These are phyloP conservation scores for Dermolepida albohirtum DNA, from an alignment of 2,888 invertebrate genomes.

Conservation along the genomic window DNA sequence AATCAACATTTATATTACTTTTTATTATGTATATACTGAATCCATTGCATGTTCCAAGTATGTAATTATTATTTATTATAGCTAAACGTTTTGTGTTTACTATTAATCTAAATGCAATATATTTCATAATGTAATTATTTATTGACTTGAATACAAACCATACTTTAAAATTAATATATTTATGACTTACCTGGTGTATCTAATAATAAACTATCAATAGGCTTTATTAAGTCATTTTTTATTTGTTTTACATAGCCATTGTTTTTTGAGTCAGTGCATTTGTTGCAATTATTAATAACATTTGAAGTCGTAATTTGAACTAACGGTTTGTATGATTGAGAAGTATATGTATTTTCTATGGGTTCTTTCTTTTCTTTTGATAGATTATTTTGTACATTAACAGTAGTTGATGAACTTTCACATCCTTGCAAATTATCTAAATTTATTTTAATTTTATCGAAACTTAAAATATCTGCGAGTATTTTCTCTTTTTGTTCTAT, in stretches of 20 bases:
- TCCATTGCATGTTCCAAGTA: too few relatives aligned
- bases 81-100: too few relatives aligned
- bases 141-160: too few relatives aligned
- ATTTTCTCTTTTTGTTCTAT: constrained; percentile 82
- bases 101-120: too few relatives aligned
- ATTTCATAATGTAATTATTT: too few relatives aligned
- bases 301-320: too few relatives aligned
- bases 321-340: too few relatives aligned
- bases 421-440: constrained; percentile 44
- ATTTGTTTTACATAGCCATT: constrained; percentile 9
- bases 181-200: constrained; percentile 36
- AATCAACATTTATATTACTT: too few relatives aligned
- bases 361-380: constrained; percentile 7
- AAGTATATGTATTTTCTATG: not conserved
- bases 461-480: constrained; percentile 74
- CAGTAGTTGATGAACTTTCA: constrained; percentile 23
- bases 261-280: not conserved
- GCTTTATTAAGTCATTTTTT: constrained; percentile 9
- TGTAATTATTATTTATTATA: too few relatives aligned
- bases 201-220: not conserved
- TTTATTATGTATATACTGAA: too few relatives aligned
- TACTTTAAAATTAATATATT: too few relatives aligned
- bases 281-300: not conserved
- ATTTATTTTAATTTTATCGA: constrained; percentile 65
- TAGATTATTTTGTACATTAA: constrained; percentile 6